phyloP scores from a whole-genome alignment of 1,140 invertebrate genomes.

The Drosophila truncata region DNA sequence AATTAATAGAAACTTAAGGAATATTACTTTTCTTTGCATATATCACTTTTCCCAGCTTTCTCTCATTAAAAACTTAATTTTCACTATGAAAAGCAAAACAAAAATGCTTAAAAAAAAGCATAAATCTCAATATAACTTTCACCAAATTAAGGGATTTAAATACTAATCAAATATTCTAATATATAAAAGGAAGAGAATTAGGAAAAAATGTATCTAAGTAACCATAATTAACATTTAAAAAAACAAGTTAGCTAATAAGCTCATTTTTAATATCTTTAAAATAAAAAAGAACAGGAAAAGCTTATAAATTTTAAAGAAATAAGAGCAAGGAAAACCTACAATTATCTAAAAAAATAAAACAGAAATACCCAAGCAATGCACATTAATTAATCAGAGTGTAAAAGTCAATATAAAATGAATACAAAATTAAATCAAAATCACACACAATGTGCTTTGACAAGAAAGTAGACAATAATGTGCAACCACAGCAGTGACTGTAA shows the following conservation, averaged over 20 bases:
- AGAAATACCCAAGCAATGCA: neutral
- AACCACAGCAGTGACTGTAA: conserved; percentile 3
- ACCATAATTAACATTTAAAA: neutral
- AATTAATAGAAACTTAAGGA: neutral
- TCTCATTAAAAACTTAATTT: neutral
- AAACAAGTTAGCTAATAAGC: neutral
- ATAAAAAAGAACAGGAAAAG: neutral
- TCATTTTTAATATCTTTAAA: neutral
- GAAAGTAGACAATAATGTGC: neutral
- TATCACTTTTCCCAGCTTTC: neutral
- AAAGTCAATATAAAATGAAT: neutral
- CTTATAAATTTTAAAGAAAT: neutral
- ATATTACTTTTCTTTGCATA: no score
- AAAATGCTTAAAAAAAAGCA: neutral
- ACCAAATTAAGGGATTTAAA: neutral
- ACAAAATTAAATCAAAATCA: conserved; percentile 1
- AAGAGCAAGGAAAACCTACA: neutral
- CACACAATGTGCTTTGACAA: neutral
- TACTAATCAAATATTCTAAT: no score
- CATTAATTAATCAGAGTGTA: neutral
- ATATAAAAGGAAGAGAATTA: neutral
- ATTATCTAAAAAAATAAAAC: neutral
- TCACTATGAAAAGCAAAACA: neutral
- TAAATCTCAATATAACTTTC: neutral
- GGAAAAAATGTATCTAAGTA: neutral